Evolutionary conservation across 2,888 invertebrate genomes (phyloP), one percentile per base, ranked within the genome.

Genomic region (Abrostola tripartita): DNA sequence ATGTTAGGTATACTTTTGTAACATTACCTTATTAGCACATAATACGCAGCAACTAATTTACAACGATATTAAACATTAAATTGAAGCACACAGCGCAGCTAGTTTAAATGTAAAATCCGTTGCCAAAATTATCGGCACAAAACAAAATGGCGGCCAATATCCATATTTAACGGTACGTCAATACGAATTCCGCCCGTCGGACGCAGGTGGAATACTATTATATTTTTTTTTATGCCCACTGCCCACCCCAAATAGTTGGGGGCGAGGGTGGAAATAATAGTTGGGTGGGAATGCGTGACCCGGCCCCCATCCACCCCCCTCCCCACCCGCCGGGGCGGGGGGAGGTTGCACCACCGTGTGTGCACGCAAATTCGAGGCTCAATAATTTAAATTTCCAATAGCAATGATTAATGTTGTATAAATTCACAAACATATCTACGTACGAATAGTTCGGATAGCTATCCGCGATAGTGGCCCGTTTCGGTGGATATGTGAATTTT

Each of bases 381-480:
- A 90, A 94, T 94, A 92, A 93, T 94, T 93, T 93, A 94, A 94
- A 93, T 94, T 94, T 92, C 88, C 87, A 90, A 92, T 90, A 85
- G 87, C 86, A 85, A 87, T 91, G 91, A 92, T 92, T 90, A 92
- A 92, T 89, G 88, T 85, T 85, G 86, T 87, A 89, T 88, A 90
- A 89, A 92, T 88, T 88, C 87, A 85, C 84, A 82, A 57, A 67
- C 65, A 52, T 55, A 38, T 61, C 63, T 44, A 65, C 60, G 60
- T 59, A 60, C 69, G 65, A 65, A 71, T 80, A 59, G 58, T 52
- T 54, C 47, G 56, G 37, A 49, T 73, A 68, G 42, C 40, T 24
- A 38, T 51, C 11, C 44, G 64, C 40, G 41, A 35, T 40, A 52
- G 52, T 58, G 14, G 58, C 24, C 35, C 11, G 35, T 65, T 64